Conservation (phyloP, 2,797 vertebrate genomes). For the Aulostomus chinensis region DNA sequence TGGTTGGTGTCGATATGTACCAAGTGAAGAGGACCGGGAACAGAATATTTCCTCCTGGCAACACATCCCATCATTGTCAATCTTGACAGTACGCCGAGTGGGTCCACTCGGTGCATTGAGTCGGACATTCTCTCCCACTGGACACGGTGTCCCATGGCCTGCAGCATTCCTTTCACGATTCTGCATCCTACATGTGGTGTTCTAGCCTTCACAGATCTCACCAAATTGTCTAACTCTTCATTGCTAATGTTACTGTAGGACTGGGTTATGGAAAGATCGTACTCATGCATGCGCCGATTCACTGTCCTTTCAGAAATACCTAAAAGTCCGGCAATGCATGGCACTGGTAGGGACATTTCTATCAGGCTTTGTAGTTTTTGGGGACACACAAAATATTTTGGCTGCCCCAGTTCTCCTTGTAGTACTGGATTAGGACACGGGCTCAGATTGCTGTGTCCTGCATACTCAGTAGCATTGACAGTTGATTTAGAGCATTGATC, state of each 20-base stretch:
- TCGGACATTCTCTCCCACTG: not conserved
- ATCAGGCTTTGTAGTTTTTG: not conserved
- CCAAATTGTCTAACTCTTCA: not conserved
- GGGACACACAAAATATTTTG: not conserved
- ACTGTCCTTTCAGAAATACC: too few relatives aligned
- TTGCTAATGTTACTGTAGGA: not conserved
- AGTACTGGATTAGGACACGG: not conserved
- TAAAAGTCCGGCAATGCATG: not conserved
- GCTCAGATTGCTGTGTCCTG: not conserved
- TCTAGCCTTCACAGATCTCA: conserved; percentile 3
- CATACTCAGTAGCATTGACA: not conserved
- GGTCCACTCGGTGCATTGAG: too few relatives aligned
- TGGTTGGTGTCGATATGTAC: conserved; percentile 8
- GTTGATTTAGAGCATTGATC: not conserved
- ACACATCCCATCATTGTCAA: not conserved
- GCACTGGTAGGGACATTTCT: not conserved
- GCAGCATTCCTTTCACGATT: not conserved
- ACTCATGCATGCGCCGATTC: not conserved
- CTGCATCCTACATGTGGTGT: not conserved
- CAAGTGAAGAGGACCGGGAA: not conserved
- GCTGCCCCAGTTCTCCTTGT: not conserved
- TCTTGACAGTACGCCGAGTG: not conserved
- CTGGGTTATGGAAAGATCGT: not conserved
- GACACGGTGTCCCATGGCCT: conserved; percentile 5
- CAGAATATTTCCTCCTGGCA: not conserved